phyloP scores from a whole-genome alignment of 2,888 invertebrate genomes.

The Mimumesa dahlbomi region DNA sequence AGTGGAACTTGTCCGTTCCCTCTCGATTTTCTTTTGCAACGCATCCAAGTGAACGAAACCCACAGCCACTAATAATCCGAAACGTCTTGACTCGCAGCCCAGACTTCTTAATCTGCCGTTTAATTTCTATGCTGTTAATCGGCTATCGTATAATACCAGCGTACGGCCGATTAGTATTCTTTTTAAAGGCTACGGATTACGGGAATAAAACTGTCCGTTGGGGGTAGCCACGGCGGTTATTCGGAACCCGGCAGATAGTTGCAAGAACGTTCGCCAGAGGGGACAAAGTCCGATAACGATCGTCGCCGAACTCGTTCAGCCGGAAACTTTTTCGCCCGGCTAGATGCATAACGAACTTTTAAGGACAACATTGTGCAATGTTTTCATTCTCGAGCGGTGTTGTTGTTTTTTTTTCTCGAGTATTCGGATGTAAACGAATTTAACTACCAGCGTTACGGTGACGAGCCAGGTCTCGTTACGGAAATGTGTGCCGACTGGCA shows the following conservation, averaged over 20 bases:
- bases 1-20: background rate
- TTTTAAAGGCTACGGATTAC: conserved; percentile 13
- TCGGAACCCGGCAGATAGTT: background rate
- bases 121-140: conserved; percentile 41
- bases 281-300: background rate
- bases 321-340: no score
- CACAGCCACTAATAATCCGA: conserved; percentile 42
- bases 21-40: conserved; percentile 7
- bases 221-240: background rate
- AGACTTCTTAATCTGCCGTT: conserved; percentile 56
- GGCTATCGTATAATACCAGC: conserved; percentile 16
- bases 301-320: background rate
- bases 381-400: no score
- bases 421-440: no score
- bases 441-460: no score
- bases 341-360: no score
- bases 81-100: conserved; percentile 32
- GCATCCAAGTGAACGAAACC: background rate
- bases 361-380: no score
- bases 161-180: conserved; percentile 14
- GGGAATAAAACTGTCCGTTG: conserved; percentile 23
- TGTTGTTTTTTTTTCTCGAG: no score
- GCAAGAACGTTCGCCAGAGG: background rate
- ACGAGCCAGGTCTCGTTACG: no score
- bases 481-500: no score